phyloP scores from a whole-genome alignment of 2,888 invertebrate genomes.

The Gryllus longicercus region DNA sequence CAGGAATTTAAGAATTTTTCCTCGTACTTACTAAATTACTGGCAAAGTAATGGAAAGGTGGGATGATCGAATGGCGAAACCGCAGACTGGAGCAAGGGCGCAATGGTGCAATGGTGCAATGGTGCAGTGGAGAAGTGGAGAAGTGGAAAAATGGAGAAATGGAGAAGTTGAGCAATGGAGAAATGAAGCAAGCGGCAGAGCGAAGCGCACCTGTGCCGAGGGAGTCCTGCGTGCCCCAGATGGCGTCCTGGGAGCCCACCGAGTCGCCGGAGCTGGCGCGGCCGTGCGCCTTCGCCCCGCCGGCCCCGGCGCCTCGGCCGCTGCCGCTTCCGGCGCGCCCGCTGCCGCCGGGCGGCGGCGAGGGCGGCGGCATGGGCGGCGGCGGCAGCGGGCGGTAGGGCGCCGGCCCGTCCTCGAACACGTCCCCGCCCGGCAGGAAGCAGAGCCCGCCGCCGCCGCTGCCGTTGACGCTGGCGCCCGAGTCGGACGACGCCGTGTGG shows the following conservation, averaged over 20 bases:
- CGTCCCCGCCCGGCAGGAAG: slow-evolving; percentile 31
- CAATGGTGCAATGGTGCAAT: too few species aligned
- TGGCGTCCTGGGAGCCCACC: slow-evolving; percentile 62
- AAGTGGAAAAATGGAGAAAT: too few species aligned
- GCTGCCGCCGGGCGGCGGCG: not conserved
- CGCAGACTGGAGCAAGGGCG: too few species aligned
- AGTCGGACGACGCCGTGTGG: not conserved
- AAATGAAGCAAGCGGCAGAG: too few species aligned
- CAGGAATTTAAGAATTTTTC: too few species aligned
- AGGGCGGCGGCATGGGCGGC: slow-evolving; percentile 24
- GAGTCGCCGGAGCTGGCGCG: slow-evolving; percentile 50
- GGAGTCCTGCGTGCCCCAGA: slow-evolving; percentile 54
- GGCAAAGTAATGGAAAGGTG: too few species aligned
- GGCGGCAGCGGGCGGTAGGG: slow-evolving; percentile 52
- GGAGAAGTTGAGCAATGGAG: too few species aligned
- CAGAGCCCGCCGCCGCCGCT: not conserved
- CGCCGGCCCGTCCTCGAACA: slow-evolving; percentile 60
- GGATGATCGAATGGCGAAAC: too few species aligned
- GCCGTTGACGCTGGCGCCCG: not conserved
- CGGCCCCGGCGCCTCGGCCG: not conserved
- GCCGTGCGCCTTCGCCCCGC: slow-evolving; percentile 37
- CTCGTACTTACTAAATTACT: too few species aligned
- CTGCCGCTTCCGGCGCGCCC: too few species aligned
- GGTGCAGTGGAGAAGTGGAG: too few species aligned
- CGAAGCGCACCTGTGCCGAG: not conserved